A percentile compares a stretch with the other conserved stretches of the same genome.
These are phyloP conservation scores for Trichomycterus rosablanca DNA, from an alignment of 2,113 vertebrate species.

Conservation along the genomic window DNA sequence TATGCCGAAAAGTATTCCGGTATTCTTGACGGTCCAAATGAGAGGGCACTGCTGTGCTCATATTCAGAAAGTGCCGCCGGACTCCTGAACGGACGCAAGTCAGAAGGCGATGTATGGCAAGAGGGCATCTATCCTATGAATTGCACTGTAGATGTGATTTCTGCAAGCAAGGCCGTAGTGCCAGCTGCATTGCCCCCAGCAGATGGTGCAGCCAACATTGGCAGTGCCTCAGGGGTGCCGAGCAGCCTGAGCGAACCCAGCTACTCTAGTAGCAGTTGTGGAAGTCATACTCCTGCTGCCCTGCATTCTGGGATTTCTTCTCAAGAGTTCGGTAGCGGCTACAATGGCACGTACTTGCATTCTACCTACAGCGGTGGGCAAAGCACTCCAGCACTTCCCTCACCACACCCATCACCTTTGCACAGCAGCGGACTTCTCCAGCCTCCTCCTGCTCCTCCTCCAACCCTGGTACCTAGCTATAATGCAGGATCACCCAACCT, in stretches of 20 bases:
- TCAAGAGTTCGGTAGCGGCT: slow-evolving; percentile 96
- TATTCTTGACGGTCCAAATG: slow-evolving; percentile 88
- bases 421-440: slow-evolving; percentile 93
- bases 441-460: slow-evolving; percentile 80
- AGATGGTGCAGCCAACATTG: slow-evolving; percentile 88
- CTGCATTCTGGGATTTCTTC: slow-evolving; percentile 92
- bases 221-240: slow-evolving; percentile 89
- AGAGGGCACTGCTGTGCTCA: slow-evolving; percentile 87
- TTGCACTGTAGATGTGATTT: slow-evolving; percentile 91
- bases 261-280: slow-evolving; percentile 93
- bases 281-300: slow-evolving; percentile 85
- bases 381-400: slow-evolving; percentile 85
- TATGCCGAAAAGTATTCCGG: slow-evolving; percentile 99
- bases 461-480: slow-evolving; percentile 90
- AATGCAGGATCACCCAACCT: slow-evolving; percentile 88
- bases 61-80: slow-evolving; percentile 83
- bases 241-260: slow-evolving; percentile 91
- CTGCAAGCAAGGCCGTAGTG: slow-evolving; percentile 91
- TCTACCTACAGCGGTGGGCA: slow-evolving; percentile 88
- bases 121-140: slow-evolving; percentile 96
- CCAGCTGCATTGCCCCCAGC: slow-evolving; percentile 85
- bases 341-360: slow-evolving; percentile 95
- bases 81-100: slow-evolving; percentile 91
- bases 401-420: slow-evolving; percentile 91
- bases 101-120: slow-evolving; percentile 92